Evolutionary conservation across 2,113 vertebrate genomes (phyloP).

Genomic region (Bufo gargarizans): DNA sequence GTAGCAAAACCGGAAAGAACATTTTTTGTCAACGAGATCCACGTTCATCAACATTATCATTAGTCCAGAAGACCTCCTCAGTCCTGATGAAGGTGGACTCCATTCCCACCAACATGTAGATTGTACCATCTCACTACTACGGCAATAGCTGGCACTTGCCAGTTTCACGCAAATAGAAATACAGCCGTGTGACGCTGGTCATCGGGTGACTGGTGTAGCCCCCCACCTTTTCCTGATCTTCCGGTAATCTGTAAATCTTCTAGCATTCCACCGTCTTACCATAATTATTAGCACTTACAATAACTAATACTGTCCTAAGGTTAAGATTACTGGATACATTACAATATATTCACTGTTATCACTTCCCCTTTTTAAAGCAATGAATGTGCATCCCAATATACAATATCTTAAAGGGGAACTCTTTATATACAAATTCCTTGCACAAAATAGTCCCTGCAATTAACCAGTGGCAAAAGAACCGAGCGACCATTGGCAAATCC

Average conservation of each 20-base stretch:
- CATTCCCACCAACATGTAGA: not conserved
- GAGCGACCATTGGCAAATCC: not conserved
- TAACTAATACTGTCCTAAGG: not conserved
- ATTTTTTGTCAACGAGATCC: not conserved
- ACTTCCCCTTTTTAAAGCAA: not conserved
- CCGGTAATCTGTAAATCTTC: not conserved
- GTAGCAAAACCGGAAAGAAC: not conserved
- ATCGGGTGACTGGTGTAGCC: not conserved
- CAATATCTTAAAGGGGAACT: not conserved
- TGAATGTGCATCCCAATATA: constrained; percentile 9
- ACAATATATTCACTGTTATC: not conserved
- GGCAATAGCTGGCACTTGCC: not conserved
- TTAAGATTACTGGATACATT: not conserved
- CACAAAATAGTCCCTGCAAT: not conserved
- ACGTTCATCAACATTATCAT: not conserved
- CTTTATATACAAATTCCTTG: not conserved
- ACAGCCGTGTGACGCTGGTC: no score
- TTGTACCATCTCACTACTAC: not conserved
- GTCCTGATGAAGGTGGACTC: constrained; percentile 11
- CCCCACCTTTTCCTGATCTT: not conserved
- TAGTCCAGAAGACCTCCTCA: not conserved
- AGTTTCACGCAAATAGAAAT: no score
- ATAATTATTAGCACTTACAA: not conserved
- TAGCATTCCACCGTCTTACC: not conserved
- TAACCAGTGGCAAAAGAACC: not conserved